Conservation (phyloP, 2,797 vertebrate genomes). For the Psittacula echo region DNA sequence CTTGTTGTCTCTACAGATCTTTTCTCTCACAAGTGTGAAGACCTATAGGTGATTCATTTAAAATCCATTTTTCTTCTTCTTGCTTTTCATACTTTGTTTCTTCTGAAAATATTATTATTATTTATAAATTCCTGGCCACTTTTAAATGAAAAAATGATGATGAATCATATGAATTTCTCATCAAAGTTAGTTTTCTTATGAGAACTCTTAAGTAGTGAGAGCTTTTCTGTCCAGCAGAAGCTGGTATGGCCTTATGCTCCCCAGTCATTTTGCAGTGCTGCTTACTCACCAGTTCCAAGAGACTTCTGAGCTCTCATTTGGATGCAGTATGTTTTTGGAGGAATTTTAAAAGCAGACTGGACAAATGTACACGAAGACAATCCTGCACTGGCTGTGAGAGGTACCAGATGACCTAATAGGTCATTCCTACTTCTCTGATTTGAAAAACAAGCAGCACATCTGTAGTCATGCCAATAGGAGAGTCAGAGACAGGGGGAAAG, state of each 20-base stretch:
- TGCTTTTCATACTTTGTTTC: background rate
- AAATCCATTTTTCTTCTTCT: background rate
- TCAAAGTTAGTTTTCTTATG: background rate
- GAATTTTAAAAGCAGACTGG: conserved; percentile 12
- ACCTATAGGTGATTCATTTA: background rate
- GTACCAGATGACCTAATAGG: background rate
- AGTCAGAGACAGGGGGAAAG: background rate
- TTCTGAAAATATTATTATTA: background rate
- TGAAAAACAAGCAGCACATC: conserved; percentile 8
- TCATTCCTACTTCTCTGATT: background rate
- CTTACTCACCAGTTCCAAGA: conserved; percentile 3
- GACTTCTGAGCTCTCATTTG: background rate
- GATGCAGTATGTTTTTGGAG: background rate
- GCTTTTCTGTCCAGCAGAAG: conserved; percentile 8
- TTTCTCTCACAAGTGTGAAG: conserved; percentile 11
- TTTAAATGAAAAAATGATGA: background rate
- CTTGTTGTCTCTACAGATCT: background rate
- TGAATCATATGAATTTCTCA: background rate
- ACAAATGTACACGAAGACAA: background rate
- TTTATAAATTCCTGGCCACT: background rate
- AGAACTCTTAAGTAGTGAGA: background rate
- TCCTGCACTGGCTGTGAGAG: background rate
- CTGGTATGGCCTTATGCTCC: background rate
- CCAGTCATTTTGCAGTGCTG: background rate
- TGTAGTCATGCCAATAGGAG: background rate